These are phyloP conservation scores for Ataeniobius toweri DNA, from an alignment of 2,797 vertebrate species.

Conservation along the genomic window DNA sequence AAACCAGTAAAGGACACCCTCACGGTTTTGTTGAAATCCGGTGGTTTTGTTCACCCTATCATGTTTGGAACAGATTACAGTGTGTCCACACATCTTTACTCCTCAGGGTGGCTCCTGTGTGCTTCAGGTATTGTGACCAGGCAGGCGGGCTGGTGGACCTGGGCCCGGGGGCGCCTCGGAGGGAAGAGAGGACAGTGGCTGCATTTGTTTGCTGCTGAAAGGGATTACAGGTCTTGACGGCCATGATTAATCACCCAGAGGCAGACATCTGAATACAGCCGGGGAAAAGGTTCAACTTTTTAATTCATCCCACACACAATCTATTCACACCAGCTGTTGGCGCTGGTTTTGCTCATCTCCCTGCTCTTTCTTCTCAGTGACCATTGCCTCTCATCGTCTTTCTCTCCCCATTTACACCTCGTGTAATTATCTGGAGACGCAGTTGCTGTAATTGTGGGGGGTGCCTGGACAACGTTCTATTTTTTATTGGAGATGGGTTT, in stretches of 20 bases:
- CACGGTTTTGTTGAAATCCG: conserved; percentile 68
- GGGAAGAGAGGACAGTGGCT: conserved; percentile 84
- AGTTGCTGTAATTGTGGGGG: conserved; percentile 75
- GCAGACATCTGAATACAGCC: conserved; percentile 91
- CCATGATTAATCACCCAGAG: conserved; percentile 94
- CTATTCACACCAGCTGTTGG: conserved; percentile 87
- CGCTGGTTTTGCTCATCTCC: conserved; percentile 73
- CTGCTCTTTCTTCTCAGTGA: conserved; percentile 77
- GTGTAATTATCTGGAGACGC: conserved; percentile 72
- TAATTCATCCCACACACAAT: conserved; percentile 86
- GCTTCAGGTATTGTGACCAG: conserved; percentile 79
- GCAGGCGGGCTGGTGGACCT: conserved; percentile 75
- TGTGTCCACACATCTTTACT: conserved; percentile 61
- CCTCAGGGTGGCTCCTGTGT: conserved; percentile 59
- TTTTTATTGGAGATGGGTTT: conserved; percentile 75
- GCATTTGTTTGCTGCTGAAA: conserved; percentile 94
- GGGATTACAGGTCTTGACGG: conserved; percentile 95
- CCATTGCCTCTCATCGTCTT: conserved; percentile 76
- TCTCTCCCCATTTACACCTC: conserved; percentile 69
- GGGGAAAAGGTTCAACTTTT: conserved; percentile 86
- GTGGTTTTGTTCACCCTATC: conserved; percentile 70
- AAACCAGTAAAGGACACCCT: conserved; percentile 66
- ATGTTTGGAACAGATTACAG: conserved; percentile 77
- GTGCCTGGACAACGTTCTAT: conserved; percentile 69
- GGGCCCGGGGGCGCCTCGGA: conserved; percentile 70